Evolutionary conservation across 2,113 vertebrate genomes (phyloP), one percentile per base, ranked within the genome.

Genomic region (Albula goreensis): DNA sequence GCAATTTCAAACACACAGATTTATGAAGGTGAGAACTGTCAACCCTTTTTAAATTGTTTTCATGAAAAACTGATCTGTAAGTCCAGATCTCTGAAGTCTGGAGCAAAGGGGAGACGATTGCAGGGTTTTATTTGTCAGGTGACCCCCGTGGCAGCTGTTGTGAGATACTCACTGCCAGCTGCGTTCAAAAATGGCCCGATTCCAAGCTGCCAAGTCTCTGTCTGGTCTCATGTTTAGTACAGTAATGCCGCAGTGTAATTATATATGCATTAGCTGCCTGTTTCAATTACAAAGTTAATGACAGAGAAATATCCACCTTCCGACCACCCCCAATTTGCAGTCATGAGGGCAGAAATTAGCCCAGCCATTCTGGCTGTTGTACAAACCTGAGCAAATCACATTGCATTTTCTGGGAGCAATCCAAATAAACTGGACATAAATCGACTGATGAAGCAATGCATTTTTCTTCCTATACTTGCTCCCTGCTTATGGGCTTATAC

Each of bases 211-310:
- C 10, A 2, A 74, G 22, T 10, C 70, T 31, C n/a, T 25, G n/a
- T 74, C 70, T 8, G 70, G 70, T 31, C 9, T 19, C 70, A 31
- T 80, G 48, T 80, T 51, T 13, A 51, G 79, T 50, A 50, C 48
- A 80, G 79, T 19, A 51, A 9, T 80, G 79, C 79, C 50, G 79
- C 48, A 51, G 79, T 51, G 41, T 80, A 80, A 80, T 80, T 80
- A 50, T 80, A 50, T 80, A 22, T 80, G 79, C 48, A 50, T 50
- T 50, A 80, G 79, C 79, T 19, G 79, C 50, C 48, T 51, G 50
- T 80, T 80, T 80, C 48, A 50, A n/a, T 51, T 50, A 80, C 48
- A 19, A 22, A 80, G 50, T 80, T 50, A 80, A 50, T 51, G 19
- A 50, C 79, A 80, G 50, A 50, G 50, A 80, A 80, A 80, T 49